Base-by-base conservation (phyloP, 2,113 vertebrate genomes). In the Varanus salvator region DNA sequence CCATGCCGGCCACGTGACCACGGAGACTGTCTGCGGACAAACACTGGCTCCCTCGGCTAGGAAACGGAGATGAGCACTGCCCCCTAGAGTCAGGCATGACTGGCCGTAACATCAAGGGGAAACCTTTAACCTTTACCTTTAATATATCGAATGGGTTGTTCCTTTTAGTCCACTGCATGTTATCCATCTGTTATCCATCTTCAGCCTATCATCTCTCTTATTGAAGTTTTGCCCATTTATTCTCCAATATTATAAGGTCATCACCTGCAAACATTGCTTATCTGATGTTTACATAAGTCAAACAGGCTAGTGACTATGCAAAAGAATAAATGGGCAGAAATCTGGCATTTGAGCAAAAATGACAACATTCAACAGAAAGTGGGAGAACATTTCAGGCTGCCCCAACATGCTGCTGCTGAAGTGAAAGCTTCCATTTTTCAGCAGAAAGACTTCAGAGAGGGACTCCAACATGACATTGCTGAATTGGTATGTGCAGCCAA, bases 101-200 rank as follows among this genome's bases (percentile, higher is more conserved):
- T 44, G 38, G 38, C 1, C 38, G 1, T 44, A 44, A 44, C 3
- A 3, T 44, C 38, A 44, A 44, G 38, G 38, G 38, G 38, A 44
- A 44, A 44, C 38, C 38, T 44, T 44, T 44, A 44, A 44, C 38
- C 38, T 44, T 44, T 44, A 44, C 38, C 38, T 44, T 44, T 44
- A 44, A 44, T 44, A 44, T 44, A 44, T 44, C 38, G 57, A 60
- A 86, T 1, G 75, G 29, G 23, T 92, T 89, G 92, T 95, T 95
- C 76, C 78, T 92, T 94, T 87, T 88, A 93, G 71, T 87, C 94
- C 93, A 72, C 75, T 88, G 92, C 38, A 54, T 91, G 89, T 95
- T 91, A 91, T 87, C 91, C 92, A 81, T 95, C 14, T 80, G 12
- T 1, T 15, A 50, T 52, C 54, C 78, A 54, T 54, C 8, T 74